Conservation (phyloP, 2,797 vertebrate genomes). For the Sebastes alutus region DNA sequence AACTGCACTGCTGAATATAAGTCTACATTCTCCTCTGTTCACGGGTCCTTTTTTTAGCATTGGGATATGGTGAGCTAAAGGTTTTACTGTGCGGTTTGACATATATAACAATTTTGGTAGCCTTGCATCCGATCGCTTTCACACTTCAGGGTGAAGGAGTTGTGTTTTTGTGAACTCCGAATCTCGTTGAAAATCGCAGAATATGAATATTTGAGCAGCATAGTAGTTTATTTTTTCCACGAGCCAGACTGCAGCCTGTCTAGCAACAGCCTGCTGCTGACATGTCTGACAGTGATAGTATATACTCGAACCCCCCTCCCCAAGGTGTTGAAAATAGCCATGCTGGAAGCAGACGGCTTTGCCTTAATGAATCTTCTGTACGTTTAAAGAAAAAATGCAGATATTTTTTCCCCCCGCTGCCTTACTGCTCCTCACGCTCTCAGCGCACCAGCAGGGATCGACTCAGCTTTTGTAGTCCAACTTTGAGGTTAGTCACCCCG, state of each 20-base stretch:
- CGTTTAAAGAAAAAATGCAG: slow-evolving; percentile 14
- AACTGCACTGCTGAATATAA: slow-evolving; percentile 24
- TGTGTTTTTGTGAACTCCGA: background rate
- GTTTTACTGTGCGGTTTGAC: slow-evolving; percentile 3
- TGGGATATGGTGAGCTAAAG: background rate
- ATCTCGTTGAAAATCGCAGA: background rate
- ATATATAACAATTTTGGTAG: slow-evolving; percentile 8
- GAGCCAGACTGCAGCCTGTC: background rate
- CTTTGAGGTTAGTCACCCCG: slow-evolving; percentile 18
- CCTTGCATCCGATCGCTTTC: background rate
- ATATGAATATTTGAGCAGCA: slow-evolving; percentile 9
- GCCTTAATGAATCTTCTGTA: slow-evolving; percentile 27
- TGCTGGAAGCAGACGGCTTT: slow-evolving; percentile 22
- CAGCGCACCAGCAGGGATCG: background rate
- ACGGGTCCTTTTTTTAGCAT: slow-evolving; percentile 12
- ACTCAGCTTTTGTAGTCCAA: slow-evolving; percentile 14
- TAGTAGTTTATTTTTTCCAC: slow-evolving; percentile 7
- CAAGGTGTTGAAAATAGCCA: slow-evolving; percentile 35
- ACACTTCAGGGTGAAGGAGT: background rate
- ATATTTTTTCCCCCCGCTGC: background rate
- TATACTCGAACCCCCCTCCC: slow-evolving; percentile 1
- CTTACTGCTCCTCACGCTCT: background rate
- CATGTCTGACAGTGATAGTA: slow-evolving; percentile 22
- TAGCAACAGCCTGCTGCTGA: slow-evolving; percentile 17
- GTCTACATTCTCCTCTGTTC: slow-evolving; percentile 8